Evolutionary conservation across 2,888 invertebrate genomes (phyloP).

Genomic region (Argyresthia albistria): DNA sequence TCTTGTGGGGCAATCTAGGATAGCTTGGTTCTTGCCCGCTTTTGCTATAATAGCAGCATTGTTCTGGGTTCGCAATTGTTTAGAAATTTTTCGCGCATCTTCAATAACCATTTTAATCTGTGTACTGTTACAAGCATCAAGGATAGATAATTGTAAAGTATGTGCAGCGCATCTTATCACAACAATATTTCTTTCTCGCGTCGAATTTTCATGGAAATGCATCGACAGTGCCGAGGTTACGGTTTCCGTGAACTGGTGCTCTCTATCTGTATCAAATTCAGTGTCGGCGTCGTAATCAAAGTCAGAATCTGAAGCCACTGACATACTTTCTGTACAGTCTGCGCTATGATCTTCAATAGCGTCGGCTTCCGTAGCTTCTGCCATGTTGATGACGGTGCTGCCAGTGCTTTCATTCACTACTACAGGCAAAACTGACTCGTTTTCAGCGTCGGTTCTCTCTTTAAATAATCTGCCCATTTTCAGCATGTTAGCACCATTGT

Average conservation of each 20-base stretch:
- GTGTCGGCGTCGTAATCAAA: not conserved
- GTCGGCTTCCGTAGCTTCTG: not conserved
- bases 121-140: not conserved
- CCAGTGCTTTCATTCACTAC: not conserved
- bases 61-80: not conserved
- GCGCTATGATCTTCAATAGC: not conserved
- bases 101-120: not conserved
- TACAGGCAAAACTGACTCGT: not conserved
- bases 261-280: not conserved
- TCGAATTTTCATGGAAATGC: not conserved
- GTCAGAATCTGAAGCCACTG: not conserved
- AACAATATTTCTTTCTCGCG: too few relatives aligned
- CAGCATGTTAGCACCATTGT: not conserved
- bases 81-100: not conserved
- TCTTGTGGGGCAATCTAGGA: conserved; percentile 1
- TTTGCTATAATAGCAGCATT: not conserved
- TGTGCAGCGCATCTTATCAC: too few relatives aligned
- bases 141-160: not conserved
- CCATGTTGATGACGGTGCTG: not conserved
- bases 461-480: not conserved
- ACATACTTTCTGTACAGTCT: not conserved
- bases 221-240: not conserved
- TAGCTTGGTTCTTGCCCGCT: not conserved
- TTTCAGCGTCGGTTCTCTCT: not conserved
- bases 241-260: not conserved